Evolutionary conservation across 1,140 invertebrate genomes (phyloP).

Genomic region (Plectrocnemia conspersa): DNA sequence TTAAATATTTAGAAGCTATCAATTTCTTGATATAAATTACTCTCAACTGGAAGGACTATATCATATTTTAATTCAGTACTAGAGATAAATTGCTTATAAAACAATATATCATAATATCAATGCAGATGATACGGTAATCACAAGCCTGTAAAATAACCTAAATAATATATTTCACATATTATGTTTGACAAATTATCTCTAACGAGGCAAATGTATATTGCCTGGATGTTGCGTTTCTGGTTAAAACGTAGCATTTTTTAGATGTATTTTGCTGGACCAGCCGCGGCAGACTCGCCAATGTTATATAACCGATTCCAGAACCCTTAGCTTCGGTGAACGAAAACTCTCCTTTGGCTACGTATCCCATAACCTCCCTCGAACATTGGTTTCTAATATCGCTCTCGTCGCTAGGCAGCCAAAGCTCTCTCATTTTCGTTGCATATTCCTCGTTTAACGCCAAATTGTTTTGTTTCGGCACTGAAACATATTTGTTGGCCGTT

Average conservation of each 20-base stretch:
- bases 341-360: slow-evolving; percentile 63
- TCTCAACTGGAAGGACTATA: too few relatives aligned
- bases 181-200: slow-evolving; percentile 36
- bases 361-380: slow-evolving; percentile 68
- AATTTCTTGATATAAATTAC: too few relatives aligned
- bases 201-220: slow-evolving; percentile 45
- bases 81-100: too few relatives aligned
- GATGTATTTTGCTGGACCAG: slow-evolving; percentile 42
- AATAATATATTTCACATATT: neutral
- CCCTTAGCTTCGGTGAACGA: slow-evolving; percentile 61
- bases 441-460: slow-evolving; percentile 50
- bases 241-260: slow-evolving; percentile 38
- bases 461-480: slow-evolving; percentile 41
- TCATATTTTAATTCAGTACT: too few relatives aligned
- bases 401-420: slow-evolving; percentile 62
- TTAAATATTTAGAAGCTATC: too few relatives aligned
- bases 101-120: too few relatives aligned
- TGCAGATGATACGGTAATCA: too few relatives aligned
- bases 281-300: slow-evolving; percentile 52
- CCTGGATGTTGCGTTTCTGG: slow-evolving; percentile 47
- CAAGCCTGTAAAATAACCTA: neutral
- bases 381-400: slow-evolving; percentile 57
- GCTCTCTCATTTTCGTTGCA: slow-evolving; percentile 56
- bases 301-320: slow-evolving; percentile 64
- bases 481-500: slow-evolving; percentile 38